phyloP scores from a whole-genome alignment of 1,140 invertebrate species.

The Musca vetustissima region DNA sequence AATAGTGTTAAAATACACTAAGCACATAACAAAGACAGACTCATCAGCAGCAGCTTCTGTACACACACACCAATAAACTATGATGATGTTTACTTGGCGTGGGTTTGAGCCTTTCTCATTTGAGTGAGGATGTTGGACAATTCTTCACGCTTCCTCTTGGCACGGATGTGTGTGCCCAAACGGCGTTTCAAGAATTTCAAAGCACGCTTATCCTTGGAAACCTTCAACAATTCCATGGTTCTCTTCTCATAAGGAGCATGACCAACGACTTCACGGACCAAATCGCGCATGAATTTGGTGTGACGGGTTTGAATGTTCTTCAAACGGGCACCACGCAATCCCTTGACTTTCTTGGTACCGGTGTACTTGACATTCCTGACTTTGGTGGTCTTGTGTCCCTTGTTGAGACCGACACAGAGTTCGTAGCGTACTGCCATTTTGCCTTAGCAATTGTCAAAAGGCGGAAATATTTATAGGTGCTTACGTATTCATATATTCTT shows the following conservation, averaged over 20 bases:
- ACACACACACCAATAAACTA: background rate
- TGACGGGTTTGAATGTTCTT: slow-evolving; percentile 94
- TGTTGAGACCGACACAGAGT: slow-evolving; percentile 89
- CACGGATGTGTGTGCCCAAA: slow-evolving; percentile 92
- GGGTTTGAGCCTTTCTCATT: slow-evolving; percentile 87
- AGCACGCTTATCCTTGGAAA: slow-evolving; percentile 97
- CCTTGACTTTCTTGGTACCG: slow-evolving; percentile 69
- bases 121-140: slow-evolving; percentile 89
- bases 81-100: slow-evolving; percentile 57
- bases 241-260: slow-evolving; percentile 99
- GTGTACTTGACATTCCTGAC: slow-evolving; percentile 73
- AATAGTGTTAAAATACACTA: slow-evolving; percentile 25
- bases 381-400: slow-evolving; percentile 95
- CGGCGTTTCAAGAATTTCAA: slow-evolving; percentile 98
- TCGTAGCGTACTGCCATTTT: slow-evolving; percentile 66
- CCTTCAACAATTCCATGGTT: slow-evolving; percentile 98
- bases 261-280: slow-evolving; percentile 95
- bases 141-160: slow-evolving; percentile 98
- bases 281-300: slow-evolving; percentile 92
- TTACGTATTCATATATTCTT: too few relatives aligned
- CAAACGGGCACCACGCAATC: slow-evolving; percentile 78
- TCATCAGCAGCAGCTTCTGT: too few relatives aligned
- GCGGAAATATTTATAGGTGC: slow-evolving; percentile 47
- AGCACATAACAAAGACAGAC: background rate
- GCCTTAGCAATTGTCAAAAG: slow-evolving; percentile 49